Evolutionary conservation across 53 echinoderm and acorn worm genomes (phyloP).

Genomic region (Luidia sarsii): DNA sequence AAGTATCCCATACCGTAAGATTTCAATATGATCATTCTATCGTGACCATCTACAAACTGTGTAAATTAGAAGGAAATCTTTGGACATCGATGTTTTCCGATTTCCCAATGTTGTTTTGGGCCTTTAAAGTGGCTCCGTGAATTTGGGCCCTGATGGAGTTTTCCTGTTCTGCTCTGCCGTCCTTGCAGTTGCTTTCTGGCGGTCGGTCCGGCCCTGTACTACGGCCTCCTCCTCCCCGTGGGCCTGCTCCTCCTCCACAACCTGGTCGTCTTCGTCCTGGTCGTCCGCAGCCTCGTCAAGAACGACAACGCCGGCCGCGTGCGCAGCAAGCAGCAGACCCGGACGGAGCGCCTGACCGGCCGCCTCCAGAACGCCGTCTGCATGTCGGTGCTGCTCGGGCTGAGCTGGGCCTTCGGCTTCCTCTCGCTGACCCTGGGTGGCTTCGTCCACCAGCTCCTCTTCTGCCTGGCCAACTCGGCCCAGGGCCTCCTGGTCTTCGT

Average conservation of each 20-base stretch:
- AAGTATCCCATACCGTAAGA: too few relatives aligned
- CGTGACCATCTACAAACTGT: too few relatives aligned
- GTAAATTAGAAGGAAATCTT: too few relatives aligned
- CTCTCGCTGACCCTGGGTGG: conserved; percentile 63
- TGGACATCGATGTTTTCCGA: too few relatives aligned
- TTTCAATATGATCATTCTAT: too few relatives aligned
- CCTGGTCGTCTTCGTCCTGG: conserved; percentile 72
- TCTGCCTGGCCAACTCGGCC: conserved; percentile 87
- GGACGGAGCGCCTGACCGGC: conserved; percentile 35
- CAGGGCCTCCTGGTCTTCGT: conserved; percentile 87
- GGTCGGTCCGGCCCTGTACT: conserved; percentile 73
- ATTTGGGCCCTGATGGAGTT: too few relatives aligned
- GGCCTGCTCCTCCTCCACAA: conserved; percentile 74
- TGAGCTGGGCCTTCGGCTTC: conserved; percentile 91
- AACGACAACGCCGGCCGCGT: conserved; percentile 67
- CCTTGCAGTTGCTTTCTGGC: conserved; percentile 77
- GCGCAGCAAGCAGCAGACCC: conserved; percentile 53
- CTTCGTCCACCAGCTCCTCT: conserved; percentile 80
- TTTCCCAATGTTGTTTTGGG: too few relatives aligned
- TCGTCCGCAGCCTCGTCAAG: conserved; percentile 69
- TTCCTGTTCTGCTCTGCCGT: too few relatives aligned
- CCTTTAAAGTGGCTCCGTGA: too few relatives aligned
- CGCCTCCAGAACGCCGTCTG: conserved; percentile 79
- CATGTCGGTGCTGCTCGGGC: conserved; percentile 84
- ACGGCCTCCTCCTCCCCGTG: conserved; percentile 71